Conservation (phyloP, 2,113 vertebrate species). For the Coryphaenoides rupestris region DNA sequence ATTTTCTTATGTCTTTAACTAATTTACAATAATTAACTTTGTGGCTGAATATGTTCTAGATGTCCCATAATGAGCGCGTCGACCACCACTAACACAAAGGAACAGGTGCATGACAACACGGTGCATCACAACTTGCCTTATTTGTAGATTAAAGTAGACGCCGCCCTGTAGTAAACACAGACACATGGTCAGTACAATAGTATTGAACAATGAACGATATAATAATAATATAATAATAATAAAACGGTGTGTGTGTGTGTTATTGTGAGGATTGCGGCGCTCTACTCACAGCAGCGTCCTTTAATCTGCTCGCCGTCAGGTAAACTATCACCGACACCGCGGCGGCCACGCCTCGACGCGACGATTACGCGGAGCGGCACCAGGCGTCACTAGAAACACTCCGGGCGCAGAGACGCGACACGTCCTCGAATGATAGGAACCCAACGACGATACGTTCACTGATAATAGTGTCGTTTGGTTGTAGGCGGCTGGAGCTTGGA, state of each 20-base stretch:
- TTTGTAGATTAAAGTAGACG: conserved; percentile 71
- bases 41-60: too few relatives aligned
- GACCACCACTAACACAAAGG: conserved; percentile 12
- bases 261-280: conserved; percentile 15
- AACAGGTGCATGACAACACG: conserved; percentile 40
- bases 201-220: neutral
- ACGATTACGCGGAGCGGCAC: too few relatives aligned
- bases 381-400: too few relatives aligned
- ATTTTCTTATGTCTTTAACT: too few relatives aligned
- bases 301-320: conserved; percentile 70
- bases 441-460: too few relatives aligned
- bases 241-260: too few relatives aligned
- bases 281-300: conserved; percentile 80
- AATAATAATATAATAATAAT: too few relatives aligned
- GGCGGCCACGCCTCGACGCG: conserved; percentile 71
- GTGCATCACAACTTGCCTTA: conserved; percentile 54
- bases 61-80: neutral
- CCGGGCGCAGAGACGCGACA: too few relatives aligned
- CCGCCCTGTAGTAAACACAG: conserved; percentile 71
- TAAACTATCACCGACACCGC: conserved; percentile 50
- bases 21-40: neutral
- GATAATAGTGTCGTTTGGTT: too few relatives aligned
- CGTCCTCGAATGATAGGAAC: too few relatives aligned
- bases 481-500: too few relatives aligned
- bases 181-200: conserved; percentile 20